Conservation (phyloP, 2,888 invertebrate genomes). For the Pristionchus japonicus region DNA sequence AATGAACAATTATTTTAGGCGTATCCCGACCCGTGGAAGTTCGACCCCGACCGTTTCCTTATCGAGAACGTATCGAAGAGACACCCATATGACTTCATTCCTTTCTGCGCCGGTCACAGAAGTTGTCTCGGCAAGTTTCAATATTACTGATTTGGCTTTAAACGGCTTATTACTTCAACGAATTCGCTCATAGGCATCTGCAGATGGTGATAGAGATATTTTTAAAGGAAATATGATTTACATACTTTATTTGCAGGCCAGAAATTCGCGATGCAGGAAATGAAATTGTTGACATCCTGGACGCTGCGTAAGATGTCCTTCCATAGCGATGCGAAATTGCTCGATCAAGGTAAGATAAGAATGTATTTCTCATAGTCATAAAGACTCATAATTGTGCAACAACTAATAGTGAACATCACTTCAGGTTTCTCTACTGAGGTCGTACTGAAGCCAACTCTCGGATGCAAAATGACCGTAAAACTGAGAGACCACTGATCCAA, state of each 20-base stretch:
- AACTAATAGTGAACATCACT: background rate
- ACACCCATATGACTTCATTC: conserved; percentile 51
- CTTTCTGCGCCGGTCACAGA: conserved; percentile 53
- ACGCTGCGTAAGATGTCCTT: conserved; percentile 74
- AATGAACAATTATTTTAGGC: conserved; percentile 63
- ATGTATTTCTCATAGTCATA: too few species aligned
- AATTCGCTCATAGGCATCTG: too few species aligned
- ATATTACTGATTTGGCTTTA: too few species aligned
- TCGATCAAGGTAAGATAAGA: conserved; percentile 61
- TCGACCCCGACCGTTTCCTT: conserved; percentile 76
- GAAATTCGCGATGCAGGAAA: conserved; percentile 76
- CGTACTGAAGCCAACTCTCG: conserved; percentile 40
- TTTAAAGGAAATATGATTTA: background rate
- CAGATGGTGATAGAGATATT: too few species aligned
- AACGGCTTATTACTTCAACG: too few species aligned
- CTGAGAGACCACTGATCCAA: background rate
- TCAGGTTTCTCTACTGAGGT: conserved; percentile 42
- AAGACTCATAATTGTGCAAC: too few species aligned
- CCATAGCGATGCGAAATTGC: conserved; percentile 68
- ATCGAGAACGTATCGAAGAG: conserved; percentile 65
- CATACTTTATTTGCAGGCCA: conserved; percentile 74
- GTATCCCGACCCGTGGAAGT: conserved; percentile 74
- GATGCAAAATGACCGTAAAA: background rate
- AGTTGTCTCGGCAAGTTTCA: conserved; percentile 51
- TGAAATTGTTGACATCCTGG: conserved; percentile 75